These are phyloP conservation scores for Myotis yumanensis DNA, from an alignment of 2,113 vertebrate species.

Conservation along the genomic window DNA sequence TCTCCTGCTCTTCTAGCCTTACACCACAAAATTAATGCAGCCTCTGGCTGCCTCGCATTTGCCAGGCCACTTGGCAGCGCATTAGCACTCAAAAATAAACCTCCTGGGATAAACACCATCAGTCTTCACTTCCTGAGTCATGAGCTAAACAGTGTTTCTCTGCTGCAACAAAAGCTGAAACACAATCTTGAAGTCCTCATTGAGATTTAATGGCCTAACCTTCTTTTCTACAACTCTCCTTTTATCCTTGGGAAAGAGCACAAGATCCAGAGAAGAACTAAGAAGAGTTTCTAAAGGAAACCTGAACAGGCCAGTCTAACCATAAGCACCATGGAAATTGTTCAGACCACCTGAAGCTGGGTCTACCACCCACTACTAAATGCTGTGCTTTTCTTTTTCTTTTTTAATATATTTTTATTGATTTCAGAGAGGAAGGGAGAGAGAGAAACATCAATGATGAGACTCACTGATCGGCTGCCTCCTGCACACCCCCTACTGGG, in stretches of 20 bases:
- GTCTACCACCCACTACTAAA: not conserved
- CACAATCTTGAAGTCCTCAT: not conserved
- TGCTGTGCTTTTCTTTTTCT: not conserved
- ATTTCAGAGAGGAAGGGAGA: no score
- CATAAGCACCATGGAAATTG: not conserved
- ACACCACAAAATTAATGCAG: not conserved
- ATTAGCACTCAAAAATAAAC: not conserved
- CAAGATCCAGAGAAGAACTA: not conserved
- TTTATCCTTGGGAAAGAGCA: not conserved
- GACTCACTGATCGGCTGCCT: no score
- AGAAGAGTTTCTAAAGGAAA: not conserved
- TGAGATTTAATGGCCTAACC: not conserved
- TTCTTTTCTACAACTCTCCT: not conserved
- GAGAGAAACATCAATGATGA: no score
- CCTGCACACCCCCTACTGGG: no score
- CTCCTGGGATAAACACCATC: not conserved
- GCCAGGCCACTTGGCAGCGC: not conserved
- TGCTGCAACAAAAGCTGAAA: not conserved
- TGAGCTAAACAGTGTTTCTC: not conserved
- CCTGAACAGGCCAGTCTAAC: not conserved
- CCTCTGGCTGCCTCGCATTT: not conserved
- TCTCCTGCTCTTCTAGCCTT: not conserved
- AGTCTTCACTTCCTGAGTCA: not conserved
- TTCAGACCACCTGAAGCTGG: not conserved
- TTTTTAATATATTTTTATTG: not conserved